These are phyloP conservation scores for Sigmodon hispidus DNA, from an alignment of 2,113 vertebrate species.

Conservation along the genomic window DNA sequence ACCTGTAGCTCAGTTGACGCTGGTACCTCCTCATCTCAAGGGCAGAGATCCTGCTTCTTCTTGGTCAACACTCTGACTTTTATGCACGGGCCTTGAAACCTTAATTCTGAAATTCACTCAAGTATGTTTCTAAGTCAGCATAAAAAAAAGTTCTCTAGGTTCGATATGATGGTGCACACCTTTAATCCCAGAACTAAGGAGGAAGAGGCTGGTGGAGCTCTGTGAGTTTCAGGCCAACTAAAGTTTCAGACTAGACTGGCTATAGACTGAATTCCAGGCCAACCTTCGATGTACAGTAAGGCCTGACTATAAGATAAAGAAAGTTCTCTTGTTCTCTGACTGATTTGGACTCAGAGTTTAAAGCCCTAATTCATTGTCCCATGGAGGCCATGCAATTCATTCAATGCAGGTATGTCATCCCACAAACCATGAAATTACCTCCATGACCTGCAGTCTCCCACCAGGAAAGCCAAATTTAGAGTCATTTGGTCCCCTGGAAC, in stretches of 20 bases:
- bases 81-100: background rate
- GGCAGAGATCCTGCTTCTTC: background rate
- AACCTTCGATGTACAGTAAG: background rate
- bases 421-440: background rate
- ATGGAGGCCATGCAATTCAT: background rate
- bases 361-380: background rate
- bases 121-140: constrained; percentile 7
- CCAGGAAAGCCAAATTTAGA: background rate
- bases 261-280: background rate
- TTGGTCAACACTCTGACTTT: background rate
- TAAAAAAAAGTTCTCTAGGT: background rate
- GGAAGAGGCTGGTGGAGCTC: background rate
- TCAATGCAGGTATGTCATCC: background rate
- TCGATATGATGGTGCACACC: background rate
- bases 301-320: background rate
- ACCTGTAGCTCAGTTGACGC: background rate
- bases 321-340: background rate
- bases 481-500: background rate
- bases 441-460: background rate
- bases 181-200: background rate
- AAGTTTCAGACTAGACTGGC: background rate
- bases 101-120: background rate
- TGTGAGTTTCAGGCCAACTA: background rate
- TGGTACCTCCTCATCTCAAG: background rate
- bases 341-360: background rate